Conservation (phyloP, 35 echinoderm and acorn worm genomes). For the Chiridota heheva region DNA sequence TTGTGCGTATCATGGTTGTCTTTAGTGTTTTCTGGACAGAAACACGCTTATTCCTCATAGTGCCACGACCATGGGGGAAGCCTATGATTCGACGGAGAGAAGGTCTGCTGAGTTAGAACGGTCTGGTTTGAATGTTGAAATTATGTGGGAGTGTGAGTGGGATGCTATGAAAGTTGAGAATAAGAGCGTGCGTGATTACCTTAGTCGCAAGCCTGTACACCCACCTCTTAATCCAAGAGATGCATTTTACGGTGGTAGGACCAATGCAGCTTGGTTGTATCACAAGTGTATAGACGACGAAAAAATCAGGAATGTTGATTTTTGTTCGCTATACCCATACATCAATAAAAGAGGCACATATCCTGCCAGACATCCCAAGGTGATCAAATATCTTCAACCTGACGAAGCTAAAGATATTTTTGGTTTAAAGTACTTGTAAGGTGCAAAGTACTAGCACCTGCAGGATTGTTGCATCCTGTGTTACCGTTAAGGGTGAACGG, state of each 20-base stretch:
- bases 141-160: constrained; percentile 26
- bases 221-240: constrained; percentile 59
- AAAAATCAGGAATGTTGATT: constrained; percentile 59
- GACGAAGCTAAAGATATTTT: too few species aligned
- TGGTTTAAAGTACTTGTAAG: not conserved
- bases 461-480: constrained; percentile 4
- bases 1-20: constrained; percentile 24
- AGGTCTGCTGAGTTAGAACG: not conserved
- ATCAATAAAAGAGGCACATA: constrained; percentile 29
- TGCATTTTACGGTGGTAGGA: constrained; percentile 60
- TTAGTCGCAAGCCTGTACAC: too few species aligned
- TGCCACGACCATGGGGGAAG: constrained; percentile 13
- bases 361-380: constrained; percentile 14
- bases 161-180: too few species aligned
- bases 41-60: not conserved
- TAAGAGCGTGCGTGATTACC: too few species aligned
- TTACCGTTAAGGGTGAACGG: not conserved
- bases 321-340: constrained; percentile 59
- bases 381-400: too few species aligned
- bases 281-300: constrained; percentile 38
- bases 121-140: not conserved
- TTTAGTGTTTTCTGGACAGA: constrained; percentile 8
- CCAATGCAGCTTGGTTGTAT: constrained; percentile 49
- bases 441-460: not conserved
- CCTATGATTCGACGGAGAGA: not conserved